phyloP scores from a whole-genome alignment of 1,140 invertebrate genomes.

The Diprion similis region DNA sequence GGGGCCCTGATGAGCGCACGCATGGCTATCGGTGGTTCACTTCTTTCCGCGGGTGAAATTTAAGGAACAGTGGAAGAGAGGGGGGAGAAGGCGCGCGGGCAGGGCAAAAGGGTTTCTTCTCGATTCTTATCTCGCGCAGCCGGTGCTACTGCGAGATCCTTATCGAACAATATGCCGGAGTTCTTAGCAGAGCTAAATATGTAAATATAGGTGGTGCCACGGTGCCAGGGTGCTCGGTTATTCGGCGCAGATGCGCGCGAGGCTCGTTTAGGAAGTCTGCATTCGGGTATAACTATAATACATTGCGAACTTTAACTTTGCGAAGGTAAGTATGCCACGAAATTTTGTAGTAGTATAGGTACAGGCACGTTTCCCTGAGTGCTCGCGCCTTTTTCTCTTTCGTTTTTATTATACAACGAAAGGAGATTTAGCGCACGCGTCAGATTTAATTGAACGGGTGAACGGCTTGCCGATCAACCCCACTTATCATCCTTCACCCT shows the following conservation, averaged over 20 bases:
- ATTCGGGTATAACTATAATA: not conserved
- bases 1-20: constrained; percentile 17
- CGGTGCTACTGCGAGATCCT: constrained; percentile 28
- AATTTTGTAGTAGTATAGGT: too few species aligned
- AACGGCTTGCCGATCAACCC: not conserved
- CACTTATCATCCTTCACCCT: not conserved
- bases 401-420: not conserved
- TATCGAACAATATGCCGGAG: constrained; percentile 17
- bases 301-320: not conserved
- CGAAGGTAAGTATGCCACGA: not conserved
- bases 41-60: not conserved
- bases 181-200: not conserved
- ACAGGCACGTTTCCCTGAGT: too few species aligned
- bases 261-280: not conserved
- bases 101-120: constrained; percentile 22
- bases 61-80: not conserved
- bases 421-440: constrained; percentile 6
- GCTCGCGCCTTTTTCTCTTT: too few species aligned
- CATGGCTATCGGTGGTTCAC: constrained; percentile 12
- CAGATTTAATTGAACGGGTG: constrained; percentile 7
- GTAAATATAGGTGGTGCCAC: not conserved
- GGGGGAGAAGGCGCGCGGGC: not conserved
- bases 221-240: not conserved
- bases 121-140: constrained; percentile 41
- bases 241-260: constrained; percentile 13